Evolutionary conservation across 2,888 invertebrate genomes (phyloP), one percentile per base, ranked within the genome.

Genomic region (Drosophila borborema): DNA sequence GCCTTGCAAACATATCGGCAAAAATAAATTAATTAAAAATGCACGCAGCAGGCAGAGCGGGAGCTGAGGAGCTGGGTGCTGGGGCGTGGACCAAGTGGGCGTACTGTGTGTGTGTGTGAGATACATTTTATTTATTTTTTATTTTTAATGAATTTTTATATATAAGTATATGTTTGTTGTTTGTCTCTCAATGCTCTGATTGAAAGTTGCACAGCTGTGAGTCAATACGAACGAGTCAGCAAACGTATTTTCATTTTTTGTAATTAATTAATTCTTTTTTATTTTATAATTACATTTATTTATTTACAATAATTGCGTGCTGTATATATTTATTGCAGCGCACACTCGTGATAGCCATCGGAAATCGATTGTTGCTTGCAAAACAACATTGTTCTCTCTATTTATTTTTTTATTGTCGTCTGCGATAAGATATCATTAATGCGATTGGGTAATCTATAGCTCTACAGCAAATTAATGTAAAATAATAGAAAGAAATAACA

Each of bases 21-120:
- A 81, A 90, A 87, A 87, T 87, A 87, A 87, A 87, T 87, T 90
- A 86, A 86, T 86, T 90, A 86, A 86, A 86, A 86, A 87, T 85
- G 78, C 84, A 84, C 72, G 72, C 87, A 36, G 72, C 87, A 36
- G 38, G 34, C 43, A 43, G 54, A 36, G 51, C 43, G 56, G 38
- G 16, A 18, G 48, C n/a, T 31, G 48, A 6, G 12, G 16, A 18
- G 48, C n/a, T 31, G 48, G 8, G 12, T 0, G 16, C 7, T 46
- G 1, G 20, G 10, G 45, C 23, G 34, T 10, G 34, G 34, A 49
- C 16, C 31, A 62, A 61, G 48, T 23, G 66, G 46, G 34, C 40
- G 64, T 53, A 36, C 28, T 65, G 58, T 38, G 38, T 38, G 38
- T 38, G 38, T 60, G 56, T 58, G 59, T 53, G 48, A 45, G 43